Evolutionary conservation across 2,888 invertebrate genomes (phyloP), one percentile per base, ranked within the genome.

Genomic region (Steromphala cineraria): DNA sequence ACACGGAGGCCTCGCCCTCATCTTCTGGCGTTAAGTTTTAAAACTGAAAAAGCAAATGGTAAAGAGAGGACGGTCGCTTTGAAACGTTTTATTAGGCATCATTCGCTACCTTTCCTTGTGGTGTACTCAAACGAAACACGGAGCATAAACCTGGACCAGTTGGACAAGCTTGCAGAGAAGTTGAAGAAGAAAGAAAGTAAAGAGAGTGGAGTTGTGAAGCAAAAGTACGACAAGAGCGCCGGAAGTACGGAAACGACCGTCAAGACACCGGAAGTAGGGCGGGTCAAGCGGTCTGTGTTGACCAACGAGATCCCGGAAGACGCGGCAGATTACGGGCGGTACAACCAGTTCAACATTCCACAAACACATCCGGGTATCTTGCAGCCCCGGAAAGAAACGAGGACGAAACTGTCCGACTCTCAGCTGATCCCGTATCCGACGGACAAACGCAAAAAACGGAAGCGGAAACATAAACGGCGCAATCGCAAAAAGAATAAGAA

Each of bases 101-200:
- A 91, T 82, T 91, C 92, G 17, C 83, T 88, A 79, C 93, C 93
- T 40, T 93, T 92, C 83, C 89, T 93, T 74, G 87, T 93, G 24
- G 89, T 93, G 28, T 93, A 92, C 85, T 92, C 93, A 13, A 92
- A 93, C 83, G 92, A 93, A 81, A 91, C 90, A 28, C 87, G 90
- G 80, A 89, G 87, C 78, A 85, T 91, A 71, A 89, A 88, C 36
- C 79, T 91, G 80, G 90, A 91, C 40, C 86, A 90, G 80, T 78
- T 90, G 67, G 89, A 89, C 21, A 81, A 82, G 46, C 82, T 87
- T 78, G 83, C 88, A 31, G 86, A 86, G 67, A 80, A 86, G 67
- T 75, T 83, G 52, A 81, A 85, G 53, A 53, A 79, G 17, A 75
- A 82, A n/a, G 74, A 55, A 7, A 53, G 15, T 10, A 46, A 46